These are phyloP conservation scores for Boulengerochromis microlepis DNA, from an alignment of 2,113 vertebrate genomes.

Conservation along the genomic window DNA sequence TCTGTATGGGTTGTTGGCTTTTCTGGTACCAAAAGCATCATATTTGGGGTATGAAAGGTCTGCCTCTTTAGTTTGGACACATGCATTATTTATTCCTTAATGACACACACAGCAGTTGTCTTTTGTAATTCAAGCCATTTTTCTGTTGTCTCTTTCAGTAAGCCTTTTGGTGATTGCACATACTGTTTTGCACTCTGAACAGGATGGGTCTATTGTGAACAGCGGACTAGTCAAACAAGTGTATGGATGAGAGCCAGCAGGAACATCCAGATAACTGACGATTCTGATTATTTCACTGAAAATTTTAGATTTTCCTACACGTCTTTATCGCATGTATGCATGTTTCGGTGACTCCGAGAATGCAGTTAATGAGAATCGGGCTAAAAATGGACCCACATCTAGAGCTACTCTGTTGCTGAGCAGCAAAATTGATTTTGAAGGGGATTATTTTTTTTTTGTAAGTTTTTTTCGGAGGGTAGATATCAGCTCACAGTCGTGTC, in stretches of 20 bases:
- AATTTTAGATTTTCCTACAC: background rate
- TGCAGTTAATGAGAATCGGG: constrained; percentile 7
- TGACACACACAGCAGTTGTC: background rate
- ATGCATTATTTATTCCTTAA: constrained; percentile 6
- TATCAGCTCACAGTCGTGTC: background rate
- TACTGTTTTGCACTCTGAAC: constrained; percentile 13
- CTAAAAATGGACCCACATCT: constrained; percentile 32
- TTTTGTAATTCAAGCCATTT: background rate
- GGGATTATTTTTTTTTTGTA: constrained; percentile 25
- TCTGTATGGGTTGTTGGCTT: background rate
- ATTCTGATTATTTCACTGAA: background rate
- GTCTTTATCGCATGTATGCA: background rate
- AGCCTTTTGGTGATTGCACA: constrained; percentile 11
- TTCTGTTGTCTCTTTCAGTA: constrained; percentile 3
- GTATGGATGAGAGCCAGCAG: background rate
- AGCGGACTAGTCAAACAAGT: background rate
- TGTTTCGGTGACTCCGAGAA: background rate
- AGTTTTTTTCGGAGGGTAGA: background rate
- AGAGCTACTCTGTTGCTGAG: constrained; percentile 24
- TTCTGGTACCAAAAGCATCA: background rate
- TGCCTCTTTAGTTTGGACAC: constrained; percentile 68
- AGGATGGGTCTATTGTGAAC: background rate
- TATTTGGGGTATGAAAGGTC: background rate
- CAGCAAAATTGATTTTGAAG: constrained; percentile 51
- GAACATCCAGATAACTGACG: background rate